Percentiles rank a stretch among this genome's conserved stretches.
Conservation (phyloP, 2,888 invertebrate genomes). For the Ophion ventricosus region DNA sequence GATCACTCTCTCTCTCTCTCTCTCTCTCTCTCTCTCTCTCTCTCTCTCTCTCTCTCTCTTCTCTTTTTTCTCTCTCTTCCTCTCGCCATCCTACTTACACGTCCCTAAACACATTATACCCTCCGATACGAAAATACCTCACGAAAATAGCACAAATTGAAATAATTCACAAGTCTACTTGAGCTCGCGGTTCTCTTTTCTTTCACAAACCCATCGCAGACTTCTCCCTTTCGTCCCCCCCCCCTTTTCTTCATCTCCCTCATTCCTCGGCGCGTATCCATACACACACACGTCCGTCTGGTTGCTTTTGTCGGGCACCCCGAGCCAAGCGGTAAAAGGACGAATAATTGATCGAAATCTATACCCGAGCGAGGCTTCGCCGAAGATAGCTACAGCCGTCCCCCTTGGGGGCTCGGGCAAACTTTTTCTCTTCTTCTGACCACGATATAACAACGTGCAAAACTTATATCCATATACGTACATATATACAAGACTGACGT, state of each 20-base stretch:
- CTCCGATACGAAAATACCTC: neutral
- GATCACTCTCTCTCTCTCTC: neutral
- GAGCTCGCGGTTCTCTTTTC: slow-evolving; percentile 8
- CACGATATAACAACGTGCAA: neutral
- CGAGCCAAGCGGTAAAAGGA: slow-evolving; percentile 43
- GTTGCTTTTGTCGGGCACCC: slow-evolving; percentile 66
- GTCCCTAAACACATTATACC: too few relatives aligned
- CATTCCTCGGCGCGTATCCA: neutral
- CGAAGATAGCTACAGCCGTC: slow-evolving; percentile 72
- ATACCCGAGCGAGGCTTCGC: slow-evolving; percentile 67
- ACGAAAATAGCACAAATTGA: slow-evolving; percentile 61
- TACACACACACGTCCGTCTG: slow-evolving; percentile 10
- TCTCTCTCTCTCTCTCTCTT: slow-evolving; percentile 1
- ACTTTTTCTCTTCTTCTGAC: slow-evolving; percentile 38
- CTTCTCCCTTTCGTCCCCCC: neutral
- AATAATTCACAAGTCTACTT: slow-evolving; percentile 65
- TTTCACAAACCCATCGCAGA: neutral
- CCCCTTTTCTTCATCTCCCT: slow-evolving; percentile 15
- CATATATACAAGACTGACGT: slow-evolving; percentile 50
- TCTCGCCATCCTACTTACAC: neutral
- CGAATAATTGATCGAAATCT: slow-evolving; percentile 77
- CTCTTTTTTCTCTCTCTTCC: neutral
- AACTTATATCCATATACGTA: neutral
- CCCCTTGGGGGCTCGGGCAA: neutral
- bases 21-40: neutral